Conservation (phyloP, 1,140 invertebrate species). For the Galendromus occidentalis region DNA sequence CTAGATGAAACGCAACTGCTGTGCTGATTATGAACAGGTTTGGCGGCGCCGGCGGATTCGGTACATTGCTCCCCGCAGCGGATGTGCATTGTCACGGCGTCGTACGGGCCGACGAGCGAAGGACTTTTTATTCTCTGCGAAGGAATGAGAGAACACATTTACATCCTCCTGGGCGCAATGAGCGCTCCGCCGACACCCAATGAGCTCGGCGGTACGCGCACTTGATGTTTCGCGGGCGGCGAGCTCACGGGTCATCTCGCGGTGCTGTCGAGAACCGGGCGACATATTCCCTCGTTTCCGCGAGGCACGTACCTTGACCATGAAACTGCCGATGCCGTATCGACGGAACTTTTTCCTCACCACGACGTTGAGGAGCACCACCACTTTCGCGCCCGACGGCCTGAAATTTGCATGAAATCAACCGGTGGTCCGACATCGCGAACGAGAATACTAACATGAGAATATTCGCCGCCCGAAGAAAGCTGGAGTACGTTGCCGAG, state of each 20-base stretch:
- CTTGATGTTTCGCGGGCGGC: neutral
- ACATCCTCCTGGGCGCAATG: neutral
- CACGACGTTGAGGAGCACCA: conserved; percentile 27
- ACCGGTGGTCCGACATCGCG: too few species aligned
- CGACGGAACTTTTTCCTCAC: conserved; percentile 26
- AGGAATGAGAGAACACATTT: neutral
- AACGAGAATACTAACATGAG: too few species aligned
- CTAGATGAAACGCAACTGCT: neutral
- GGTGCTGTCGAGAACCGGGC: too few species aligned
- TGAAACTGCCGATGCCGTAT: conserved; percentile 28
- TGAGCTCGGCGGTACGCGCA: neutral
- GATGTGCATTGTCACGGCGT: conserved; percentile 29
- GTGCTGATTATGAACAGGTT: neutral
- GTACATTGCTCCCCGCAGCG: conserved; percentile 23
- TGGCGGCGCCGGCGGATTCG: neutral
- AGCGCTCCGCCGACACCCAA: neutral
- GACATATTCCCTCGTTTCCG: too few species aligned
- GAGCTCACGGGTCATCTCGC: neutral
- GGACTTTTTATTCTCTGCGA: conserved; percentile 28
- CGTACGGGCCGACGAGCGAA: conserved; percentile 27
- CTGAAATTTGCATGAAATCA: conserved; percentile 17
- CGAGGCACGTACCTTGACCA: conserved; percentile 25
- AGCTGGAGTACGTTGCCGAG: too few species aligned
- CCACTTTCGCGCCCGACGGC: conserved; percentile 25
- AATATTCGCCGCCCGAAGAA: too few species aligned